A percentile compares a stretch with the other conserved stretches of the same genome.
These are phyloP conservation scores for Eufriesea mexicana DNA, from an alignment of 1,140 invertebrate genomes.

Conservation along the genomic window DNA sequence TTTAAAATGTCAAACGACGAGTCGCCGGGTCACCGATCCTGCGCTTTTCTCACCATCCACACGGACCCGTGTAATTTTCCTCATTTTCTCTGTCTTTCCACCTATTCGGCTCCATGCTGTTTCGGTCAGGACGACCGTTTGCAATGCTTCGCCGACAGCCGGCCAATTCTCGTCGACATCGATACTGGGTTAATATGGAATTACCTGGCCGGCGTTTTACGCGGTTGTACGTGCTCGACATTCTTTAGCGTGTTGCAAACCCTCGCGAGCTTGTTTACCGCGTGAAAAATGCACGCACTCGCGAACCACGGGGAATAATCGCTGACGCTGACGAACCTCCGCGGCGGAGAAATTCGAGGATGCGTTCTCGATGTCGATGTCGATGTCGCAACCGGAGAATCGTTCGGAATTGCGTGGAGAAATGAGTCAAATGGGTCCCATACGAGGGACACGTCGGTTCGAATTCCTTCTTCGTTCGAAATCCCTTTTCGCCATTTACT, in stretches of 20 bases:
- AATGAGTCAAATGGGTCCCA: not conserved
- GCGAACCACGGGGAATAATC: not conserved
- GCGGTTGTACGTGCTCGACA: slow-evolving; percentile 22
- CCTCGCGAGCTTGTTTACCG: slow-evolving; percentile 14
- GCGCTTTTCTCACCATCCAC: too few species aligned
- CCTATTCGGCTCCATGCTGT: too few species aligned
- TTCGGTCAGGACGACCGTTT: slow-evolving; percentile 25
- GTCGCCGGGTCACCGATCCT: too few species aligned
- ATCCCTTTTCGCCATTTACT: too few species aligned
- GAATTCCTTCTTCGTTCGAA: not conserved
- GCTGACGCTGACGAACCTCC: slow-evolving; percentile 12
- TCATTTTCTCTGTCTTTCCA: too few species aligned
- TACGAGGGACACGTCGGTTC: too few species aligned
- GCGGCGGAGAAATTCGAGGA: slow-evolving; percentile 34
- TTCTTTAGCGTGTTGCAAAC: slow-evolving; percentile 56
- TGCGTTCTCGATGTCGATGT: not conserved
- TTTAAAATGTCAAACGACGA: not conserved
- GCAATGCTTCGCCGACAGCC: slow-evolving; percentile 5
- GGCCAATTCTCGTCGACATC: not conserved
- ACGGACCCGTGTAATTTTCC: too few species aligned
- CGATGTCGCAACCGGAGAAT: not conserved
- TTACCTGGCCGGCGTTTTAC: slow-evolving; percentile 16
- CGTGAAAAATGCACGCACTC: slow-evolving; percentile 16
- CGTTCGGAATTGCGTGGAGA: not conserved
- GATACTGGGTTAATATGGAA: slow-evolving; percentile 49